Percentiles rank a stretch among this genome's conserved stretches.
Conservation (phyloP, 2,888 invertebrate genomes). For the Amphipyra berbera region DNA sequence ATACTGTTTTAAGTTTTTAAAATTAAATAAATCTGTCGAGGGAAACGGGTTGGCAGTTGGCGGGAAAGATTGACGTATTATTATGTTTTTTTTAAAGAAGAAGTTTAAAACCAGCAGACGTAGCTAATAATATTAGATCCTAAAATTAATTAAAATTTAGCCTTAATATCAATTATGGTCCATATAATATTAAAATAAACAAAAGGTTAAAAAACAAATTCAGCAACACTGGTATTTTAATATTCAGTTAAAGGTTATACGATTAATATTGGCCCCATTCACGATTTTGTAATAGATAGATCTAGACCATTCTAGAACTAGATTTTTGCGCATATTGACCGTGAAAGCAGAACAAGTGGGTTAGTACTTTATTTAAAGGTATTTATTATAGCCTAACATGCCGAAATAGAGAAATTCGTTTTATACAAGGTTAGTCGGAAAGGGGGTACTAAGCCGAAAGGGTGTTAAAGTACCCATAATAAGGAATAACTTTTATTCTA, state of each 20-base stretch:
- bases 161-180: not conserved
- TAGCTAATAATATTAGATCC: no score
- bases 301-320: slow-evolving; percentile 62
- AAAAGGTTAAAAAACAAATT: not conserved
- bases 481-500: no score
- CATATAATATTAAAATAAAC: not conserved
- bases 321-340: slow-evolving; percentile 71
- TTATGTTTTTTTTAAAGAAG: slow-evolving; percentile 26
- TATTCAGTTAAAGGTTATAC: slow-evolving; percentile 10
- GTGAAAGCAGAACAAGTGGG: slow-evolving; percentile 68
- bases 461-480: no score
- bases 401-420: slow-evolving; percentile 1
- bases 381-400: slow-evolving; percentile 16
- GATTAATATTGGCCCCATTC: slow-evolving; percentile 41
- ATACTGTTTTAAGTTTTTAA: slow-evolving; percentile 67
- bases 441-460: no score
- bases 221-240: not conserved
- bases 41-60: slow-evolving; percentile 57
- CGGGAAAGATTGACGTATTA: slow-evolving; percentile 60
- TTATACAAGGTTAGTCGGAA: no score
- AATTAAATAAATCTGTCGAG: slow-evolving; percentile 67
- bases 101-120: slow-evolving; percentile 1
- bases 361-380: slow-evolving; percentile 59
- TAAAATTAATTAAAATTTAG: no score
- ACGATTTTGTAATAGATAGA: slow-evolving; percentile 61